Evolutionary conservation across 1,140 invertebrate species (phyloP).

Genomic region (Caenorhabditis remanei): DNA sequence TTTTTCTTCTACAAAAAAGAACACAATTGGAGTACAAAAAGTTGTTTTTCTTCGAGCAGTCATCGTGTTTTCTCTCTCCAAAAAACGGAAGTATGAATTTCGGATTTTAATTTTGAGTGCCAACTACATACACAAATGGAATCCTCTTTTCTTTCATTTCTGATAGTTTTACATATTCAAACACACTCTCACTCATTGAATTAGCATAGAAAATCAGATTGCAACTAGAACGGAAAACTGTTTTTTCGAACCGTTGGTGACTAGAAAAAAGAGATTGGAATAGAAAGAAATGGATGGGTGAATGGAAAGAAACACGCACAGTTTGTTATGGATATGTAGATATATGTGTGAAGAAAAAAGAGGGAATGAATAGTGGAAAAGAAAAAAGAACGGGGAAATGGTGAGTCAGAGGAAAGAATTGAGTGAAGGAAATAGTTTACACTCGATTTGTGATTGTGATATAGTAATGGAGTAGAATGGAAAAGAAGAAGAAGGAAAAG

Average conservation of each 20-base stretch:
- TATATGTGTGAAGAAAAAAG: slow-evolving; percentile 39
- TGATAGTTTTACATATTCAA: slow-evolving; percentile 1
- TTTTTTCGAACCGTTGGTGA: not conserved
- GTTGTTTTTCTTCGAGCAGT: not conserved
- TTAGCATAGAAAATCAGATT: slow-evolving; percentile 26
- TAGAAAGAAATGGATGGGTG: not conserved
- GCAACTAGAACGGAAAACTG: slow-evolving; percentile 33
- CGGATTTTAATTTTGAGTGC: not conserved
- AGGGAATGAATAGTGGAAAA: not conserved
- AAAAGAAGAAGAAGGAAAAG: not conserved
- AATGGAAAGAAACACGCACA: slow-evolving; percentile 22
- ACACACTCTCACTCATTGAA: slow-evolving; percentile 21
- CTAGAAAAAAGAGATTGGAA: not conserved
- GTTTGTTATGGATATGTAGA: slow-evolving; percentile 54
- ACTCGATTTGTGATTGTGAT: slow-evolving; percentile 52
- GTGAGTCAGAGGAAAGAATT: slow-evolving; percentile 31
- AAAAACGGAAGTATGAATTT: not conserved
- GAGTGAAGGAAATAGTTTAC: slow-evolving; percentile 39
- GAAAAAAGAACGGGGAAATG: not conserved
- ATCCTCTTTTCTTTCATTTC: not conserved
- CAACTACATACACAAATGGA: not conserved
- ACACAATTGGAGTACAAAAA: not conserved
- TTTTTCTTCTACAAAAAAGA: not conserved
- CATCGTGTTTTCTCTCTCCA: not conserved
- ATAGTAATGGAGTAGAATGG: slow-evolving; percentile 18